phyloP scores from a whole-genome alignment of 2,797 vertebrate genomes.

The Hippocampus kuda region DNA sequence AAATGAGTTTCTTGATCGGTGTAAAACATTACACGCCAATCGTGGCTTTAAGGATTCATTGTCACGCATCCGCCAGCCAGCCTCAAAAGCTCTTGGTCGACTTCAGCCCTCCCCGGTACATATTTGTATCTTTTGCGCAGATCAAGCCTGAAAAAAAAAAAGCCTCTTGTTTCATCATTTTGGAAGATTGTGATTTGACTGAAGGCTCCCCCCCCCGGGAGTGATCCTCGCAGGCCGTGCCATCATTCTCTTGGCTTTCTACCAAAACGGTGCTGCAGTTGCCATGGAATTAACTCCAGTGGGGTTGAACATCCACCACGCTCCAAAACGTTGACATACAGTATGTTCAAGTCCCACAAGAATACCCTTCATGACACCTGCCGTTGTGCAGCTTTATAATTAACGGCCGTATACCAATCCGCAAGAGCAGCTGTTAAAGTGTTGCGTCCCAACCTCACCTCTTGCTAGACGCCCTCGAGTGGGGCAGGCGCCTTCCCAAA shows the following conservation, averaged over 20 bases:
- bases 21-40: too few relatives aligned
- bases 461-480: constrained; percentile 9
- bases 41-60: too few relatives aligned
- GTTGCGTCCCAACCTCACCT: constrained; percentile 10
- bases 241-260: constrained; percentile 46
- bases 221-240: constrained; percentile 14
- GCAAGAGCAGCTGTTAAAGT: constrained; percentile 26
- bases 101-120: neutral
- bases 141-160: neutral
- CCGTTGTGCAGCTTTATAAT: neutral
- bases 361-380: neutral
- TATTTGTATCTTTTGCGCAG: neutral
- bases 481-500: neutral
- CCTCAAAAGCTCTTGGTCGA: neutral
- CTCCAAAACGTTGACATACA: neutral
- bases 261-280: constrained; percentile 50
- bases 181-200: neutral
- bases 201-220: neutral
- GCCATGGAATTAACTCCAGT: constrained; percentile 36
- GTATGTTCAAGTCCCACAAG: neutral
- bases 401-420: neutral
- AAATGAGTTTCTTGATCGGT: too few relatives aligned
- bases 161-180: neutral
- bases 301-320: constrained; percentile 31
- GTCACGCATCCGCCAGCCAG: neutral